These are phyloP conservation scores for Drepanosiphum platanoidis DNA, from an alignment of 2,888 invertebrate genomes.

Conservation along the genomic window DNA sequence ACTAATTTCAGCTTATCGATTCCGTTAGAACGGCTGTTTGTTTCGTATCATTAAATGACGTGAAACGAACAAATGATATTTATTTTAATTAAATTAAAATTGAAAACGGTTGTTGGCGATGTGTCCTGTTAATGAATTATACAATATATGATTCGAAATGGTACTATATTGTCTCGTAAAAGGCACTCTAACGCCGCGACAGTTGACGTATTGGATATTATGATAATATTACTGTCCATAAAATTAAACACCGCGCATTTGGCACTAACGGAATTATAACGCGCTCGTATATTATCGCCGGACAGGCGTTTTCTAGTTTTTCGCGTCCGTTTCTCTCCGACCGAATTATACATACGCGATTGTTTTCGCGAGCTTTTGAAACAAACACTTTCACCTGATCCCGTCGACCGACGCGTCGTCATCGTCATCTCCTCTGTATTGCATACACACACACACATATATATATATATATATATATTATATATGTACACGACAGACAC, in stretches of 20 bases:
- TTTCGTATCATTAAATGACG: no score
- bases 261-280: neutral
- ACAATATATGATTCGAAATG: no score
- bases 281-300: neutral
- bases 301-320: neutral
- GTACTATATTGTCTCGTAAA: neutral
- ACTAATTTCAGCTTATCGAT: neutral
- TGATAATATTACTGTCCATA: neutral
- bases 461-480: no score
- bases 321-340: conserved; percentile 2
- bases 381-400: conserved; percentile 32
- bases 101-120: neutral
- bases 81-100: no score
- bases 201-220: no score
- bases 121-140: neutral
- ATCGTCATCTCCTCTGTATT: neutral
- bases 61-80: no score
- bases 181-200: neutral
- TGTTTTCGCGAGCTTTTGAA: conserved; percentile 36
- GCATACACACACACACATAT: no score
- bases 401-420: conserved; percentile 3
- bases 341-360: conserved; percentile 3
- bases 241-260: neutral
- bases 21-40: neutral
- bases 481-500: no score